Conservation (phyloP, 1,140 invertebrate genomes). For the Mercenaria mercenaria region DNA sequence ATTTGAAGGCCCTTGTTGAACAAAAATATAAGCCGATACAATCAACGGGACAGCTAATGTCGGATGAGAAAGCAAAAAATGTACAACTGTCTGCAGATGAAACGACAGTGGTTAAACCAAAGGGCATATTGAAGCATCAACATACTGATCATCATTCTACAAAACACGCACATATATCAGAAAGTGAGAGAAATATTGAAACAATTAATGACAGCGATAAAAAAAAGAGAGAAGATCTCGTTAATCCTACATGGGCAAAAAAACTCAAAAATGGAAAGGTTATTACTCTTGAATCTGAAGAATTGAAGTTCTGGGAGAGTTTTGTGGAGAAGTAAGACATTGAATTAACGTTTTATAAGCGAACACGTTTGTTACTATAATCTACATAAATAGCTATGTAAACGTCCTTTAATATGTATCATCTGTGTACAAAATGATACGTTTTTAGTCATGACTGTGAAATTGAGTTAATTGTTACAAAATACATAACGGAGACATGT, state of each 20-base stretch:
- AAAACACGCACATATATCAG: slow-evolving; percentile 52
- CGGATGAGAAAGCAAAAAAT: background rate
- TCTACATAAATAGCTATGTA: too few relatives aligned
- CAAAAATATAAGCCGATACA: background rate
- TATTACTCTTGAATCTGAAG: slow-evolving; percentile 62
- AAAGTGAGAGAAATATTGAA: background rate
- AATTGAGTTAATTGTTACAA: too few relatives aligned
- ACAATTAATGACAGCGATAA: slow-evolving; percentile 52
- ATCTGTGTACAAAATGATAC: too few relatives aligned
- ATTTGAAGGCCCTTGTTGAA: slow-evolving; percentile 48
- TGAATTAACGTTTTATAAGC: too few relatives aligned
- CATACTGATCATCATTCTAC: slow-evolving; percentile 29
- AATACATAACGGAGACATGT: too few relatives aligned
- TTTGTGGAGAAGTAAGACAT: background rate
- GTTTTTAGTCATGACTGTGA: too few relatives aligned
- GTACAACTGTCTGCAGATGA: background rate
- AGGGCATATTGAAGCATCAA: slow-evolving; percentile 41
- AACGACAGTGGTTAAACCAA: background rate
- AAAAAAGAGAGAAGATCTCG: slow-evolving; percentile 68
- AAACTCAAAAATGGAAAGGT: slow-evolving; percentile 70
- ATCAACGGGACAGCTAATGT: too few relatives aligned
- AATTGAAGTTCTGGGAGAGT: slow-evolving; percentile 66
- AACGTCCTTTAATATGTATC: too few relatives aligned
- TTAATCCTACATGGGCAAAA: slow-evolving; percentile 74
- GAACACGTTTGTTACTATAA: too few relatives aligned